A percentile compares a stretch with the other conserved stretches of the same genome.
These are phyloP conservation scores for Elymnias hypermnestra DNA, from an alignment of 1,140 invertebrate species.

Conservation along the genomic window DNA sequence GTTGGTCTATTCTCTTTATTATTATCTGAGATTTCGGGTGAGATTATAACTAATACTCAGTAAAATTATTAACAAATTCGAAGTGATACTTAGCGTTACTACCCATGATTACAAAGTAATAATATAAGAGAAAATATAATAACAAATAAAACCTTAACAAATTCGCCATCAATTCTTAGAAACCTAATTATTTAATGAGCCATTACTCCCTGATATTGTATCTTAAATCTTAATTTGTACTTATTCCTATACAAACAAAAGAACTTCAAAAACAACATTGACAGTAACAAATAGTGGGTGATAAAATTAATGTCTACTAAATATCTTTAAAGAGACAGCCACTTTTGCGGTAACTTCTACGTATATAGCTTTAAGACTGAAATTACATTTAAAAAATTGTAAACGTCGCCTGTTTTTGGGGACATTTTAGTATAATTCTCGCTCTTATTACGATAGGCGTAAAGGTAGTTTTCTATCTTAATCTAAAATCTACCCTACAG, in stretches of 20 bases:
- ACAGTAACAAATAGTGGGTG: not conserved
- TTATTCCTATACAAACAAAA: slow-evolving; percentile 1
- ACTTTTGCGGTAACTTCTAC: not conserved
- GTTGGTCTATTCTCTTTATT: too few relatives aligned
- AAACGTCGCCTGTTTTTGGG: not conserved
- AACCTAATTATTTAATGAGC: not conserved
- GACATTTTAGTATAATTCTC: not conserved
- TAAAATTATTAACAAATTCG: too few relatives aligned
- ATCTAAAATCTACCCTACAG: slow-evolving; percentile 1
- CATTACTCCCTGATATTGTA: not conserved
- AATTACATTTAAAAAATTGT: not conserved
- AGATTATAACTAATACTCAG: too few relatives aligned
- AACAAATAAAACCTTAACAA: not conserved
- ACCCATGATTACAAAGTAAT: too few relatives aligned
- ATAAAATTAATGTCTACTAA: slow-evolving; percentile 5
- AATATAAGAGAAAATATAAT: too few relatives aligned
- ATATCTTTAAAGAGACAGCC: not conserved
- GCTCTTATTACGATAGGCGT: not conserved
- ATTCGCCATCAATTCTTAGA: not conserved
- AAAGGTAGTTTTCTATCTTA: not conserved
- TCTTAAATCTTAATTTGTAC: slow-evolving; percentile 4
- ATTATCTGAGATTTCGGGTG: too few relatives aligned
- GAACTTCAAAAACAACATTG: slow-evolving; percentile 1
- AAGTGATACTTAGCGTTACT: too few relatives aligned
- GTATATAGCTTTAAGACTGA: not conserved